A percentile compares a stretch with the other conserved stretches of the same genome.
Evolutionary conservation across 2,888 invertebrate species (phyloP).

Genomic region (Oscheius onirici): DNA sequence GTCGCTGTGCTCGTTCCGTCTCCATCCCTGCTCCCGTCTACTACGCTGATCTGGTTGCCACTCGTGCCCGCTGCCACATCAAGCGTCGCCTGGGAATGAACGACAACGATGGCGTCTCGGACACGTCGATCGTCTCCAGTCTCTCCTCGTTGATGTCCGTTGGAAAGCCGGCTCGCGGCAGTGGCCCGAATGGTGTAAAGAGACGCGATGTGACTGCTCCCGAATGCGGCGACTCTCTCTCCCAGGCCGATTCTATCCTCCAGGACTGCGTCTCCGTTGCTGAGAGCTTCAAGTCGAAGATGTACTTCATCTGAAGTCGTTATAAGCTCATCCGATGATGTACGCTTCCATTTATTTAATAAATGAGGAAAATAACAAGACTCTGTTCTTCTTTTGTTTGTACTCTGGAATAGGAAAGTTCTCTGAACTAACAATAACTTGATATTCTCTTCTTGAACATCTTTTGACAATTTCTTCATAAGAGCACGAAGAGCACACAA

Average conservation of each 20-base stretch:
- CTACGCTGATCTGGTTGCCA: constrained; percentile 67
- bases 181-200: constrained; percentile 11
- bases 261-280: constrained; percentile 62
- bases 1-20: constrained; percentile 64
- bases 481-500: no score
- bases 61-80: constrained; percentile 65
- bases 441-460: no score
- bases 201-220: constrained; percentile 4
- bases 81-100: constrained; percentile 61
- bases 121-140: constrained; percentile 36
- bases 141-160: constrained; percentile 47
- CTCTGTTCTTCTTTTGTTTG: no score
- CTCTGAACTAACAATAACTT: no score
- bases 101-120: constrained; percentile 42
- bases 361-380: no score
- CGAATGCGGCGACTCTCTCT: constrained; percentile 25
- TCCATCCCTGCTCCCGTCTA: constrained; percentile 67
- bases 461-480: no score
- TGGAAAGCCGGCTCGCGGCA: constrained; percentile 32
- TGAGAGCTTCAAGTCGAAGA: constrained; percentile 59
- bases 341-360: constrained; percentile 27
- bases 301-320: constrained; percentile 59
- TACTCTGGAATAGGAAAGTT: no score
- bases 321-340: background rate
- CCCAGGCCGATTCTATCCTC: constrained; percentile 51